Conservation (phyloP, 2,888 invertebrate genomes). For the Callyntrura guangdongensis region DNA sequence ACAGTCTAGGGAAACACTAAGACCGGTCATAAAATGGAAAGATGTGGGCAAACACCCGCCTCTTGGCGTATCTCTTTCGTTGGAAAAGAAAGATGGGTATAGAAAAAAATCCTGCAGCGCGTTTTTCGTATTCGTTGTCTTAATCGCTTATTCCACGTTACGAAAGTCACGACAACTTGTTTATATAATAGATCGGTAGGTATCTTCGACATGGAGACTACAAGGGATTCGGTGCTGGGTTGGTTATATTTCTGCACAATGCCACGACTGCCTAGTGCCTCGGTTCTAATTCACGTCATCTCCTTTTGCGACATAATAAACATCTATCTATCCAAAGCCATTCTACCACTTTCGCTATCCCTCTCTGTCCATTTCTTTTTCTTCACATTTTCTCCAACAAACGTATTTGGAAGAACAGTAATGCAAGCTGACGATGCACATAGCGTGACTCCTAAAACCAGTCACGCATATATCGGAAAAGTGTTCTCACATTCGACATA, state of each 20-base stretch:
- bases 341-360: conserved; percentile 31
- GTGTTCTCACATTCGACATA: background rate
- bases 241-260: background rate
- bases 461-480: background rate
- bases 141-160: background rate
- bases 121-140: conserved; percentile 5
- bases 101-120: background rate
- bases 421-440: conserved; percentile 27
- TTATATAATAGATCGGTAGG: background rate
- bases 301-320: conserved; percentile 45
- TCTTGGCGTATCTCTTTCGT: background rate
- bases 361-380: conserved; percentile 26
- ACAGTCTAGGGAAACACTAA: conserved; percentile 82
- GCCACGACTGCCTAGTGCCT: conserved; percentile 31
- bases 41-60: conserved; percentile 74
- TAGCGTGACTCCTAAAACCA: conserved; percentile 41
- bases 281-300: conserved; percentile 66
- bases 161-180: conserved; percentile 16
- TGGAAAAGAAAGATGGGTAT: background rate
- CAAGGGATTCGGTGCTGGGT: conserved; percentile 12
- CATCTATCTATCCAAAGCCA: conserved; percentile 46
- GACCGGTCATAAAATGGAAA: conserved; percentile 77
- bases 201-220: background rate
- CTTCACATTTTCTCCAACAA: conserved; percentile 37
- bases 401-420: background rate